Percentiles rank a stretch among this genome's conserved stretches.
Evolutionary conservation across 2,888 invertebrate species (phyloP).

Genomic region (Koerneria pararmatus): DNA sequence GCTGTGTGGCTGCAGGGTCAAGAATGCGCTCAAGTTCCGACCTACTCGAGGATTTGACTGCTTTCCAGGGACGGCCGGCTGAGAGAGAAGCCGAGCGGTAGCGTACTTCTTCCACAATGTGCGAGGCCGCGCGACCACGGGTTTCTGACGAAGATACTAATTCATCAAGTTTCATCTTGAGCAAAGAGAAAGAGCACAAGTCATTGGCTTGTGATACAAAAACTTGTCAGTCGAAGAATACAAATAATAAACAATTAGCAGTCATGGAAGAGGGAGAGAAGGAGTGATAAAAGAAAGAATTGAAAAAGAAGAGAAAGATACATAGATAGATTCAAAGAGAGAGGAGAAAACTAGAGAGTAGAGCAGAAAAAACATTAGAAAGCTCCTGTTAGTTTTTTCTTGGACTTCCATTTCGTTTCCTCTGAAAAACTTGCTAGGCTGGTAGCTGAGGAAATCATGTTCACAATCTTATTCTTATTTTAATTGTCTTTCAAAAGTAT

Average conservation of each 20-base stretch:
- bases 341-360: too few species aligned
- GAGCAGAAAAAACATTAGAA: too few species aligned
- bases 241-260: background rate
- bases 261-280: background rate
- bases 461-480: too few species aligned
- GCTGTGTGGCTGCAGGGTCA: too few species aligned
- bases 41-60: slow-evolving; percentile 33
- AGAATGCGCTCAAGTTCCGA: slow-evolving; percentile 35
- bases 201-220: background rate
- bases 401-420: too few species aligned
- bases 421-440: too few species aligned
- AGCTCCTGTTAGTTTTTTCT: too few species aligned
- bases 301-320: background rate
- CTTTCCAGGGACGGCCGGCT: slow-evolving; percentile 40
- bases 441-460: too few species aligned
- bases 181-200: background rate
- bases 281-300: background rate
- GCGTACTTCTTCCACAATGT: slow-evolving; percentile 39
- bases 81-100: slow-evolving; percentile 36
- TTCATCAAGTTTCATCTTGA: background rate
- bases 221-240: background rate
- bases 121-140: slow-evolving; percentile 35
- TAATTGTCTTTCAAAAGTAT: too few species aligned
- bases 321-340: too few species aligned
- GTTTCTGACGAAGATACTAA: slow-evolving; percentile 33